Evolutionary conservation across 1,140 invertebrate species (phyloP).

Genomic region (Drosophila serrata): DNA sequence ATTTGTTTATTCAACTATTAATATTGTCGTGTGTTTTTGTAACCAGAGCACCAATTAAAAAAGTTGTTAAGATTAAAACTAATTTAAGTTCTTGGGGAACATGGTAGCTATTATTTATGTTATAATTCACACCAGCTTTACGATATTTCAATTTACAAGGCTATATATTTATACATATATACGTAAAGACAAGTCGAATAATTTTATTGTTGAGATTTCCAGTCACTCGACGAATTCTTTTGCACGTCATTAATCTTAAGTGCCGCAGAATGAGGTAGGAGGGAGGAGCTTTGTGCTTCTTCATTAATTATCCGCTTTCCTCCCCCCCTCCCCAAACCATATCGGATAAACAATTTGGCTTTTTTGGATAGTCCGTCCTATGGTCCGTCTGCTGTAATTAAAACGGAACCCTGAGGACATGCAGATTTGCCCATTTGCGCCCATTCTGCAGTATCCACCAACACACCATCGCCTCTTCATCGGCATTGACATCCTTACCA

Average conservation of each 20-base stretch:
- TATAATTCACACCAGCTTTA: background rate
- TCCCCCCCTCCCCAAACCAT: background rate
- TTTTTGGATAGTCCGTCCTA: slow-evolving; percentile 10
- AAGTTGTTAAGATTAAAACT: too few species aligned
- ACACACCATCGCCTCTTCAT: background rate
- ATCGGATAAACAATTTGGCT: slow-evolving; percentile 23
- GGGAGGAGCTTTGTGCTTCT: slow-evolving; percentile 12
- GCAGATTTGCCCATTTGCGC: slow-evolving; percentile 18
- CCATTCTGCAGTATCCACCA: background rate
- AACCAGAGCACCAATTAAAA: background rate
- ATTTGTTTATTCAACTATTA: background rate
- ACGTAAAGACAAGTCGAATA: slow-evolving; percentile 9
- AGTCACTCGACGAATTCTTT: slow-evolving; percentile 9
- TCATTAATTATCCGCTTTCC: slow-evolving; percentile 15
- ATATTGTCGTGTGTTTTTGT: background rate
- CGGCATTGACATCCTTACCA: slow-evolving; percentile 20
- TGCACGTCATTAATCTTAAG: slow-evolving; percentile 20
- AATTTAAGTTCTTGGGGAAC: background rate
- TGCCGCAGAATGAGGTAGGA: background rate
- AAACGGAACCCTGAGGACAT: slow-evolving; percentile 24
- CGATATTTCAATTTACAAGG: slow-evolving; percentile 14
- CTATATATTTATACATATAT: background rate
- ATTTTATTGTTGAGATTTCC: slow-evolving; percentile 18
- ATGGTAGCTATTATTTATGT: background rate
- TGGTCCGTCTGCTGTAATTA: slow-evolving; percentile 11